A percentile compares a stretch with the other conserved stretches of the same genome.
Conservation (phyloP, 2,113 vertebrate species). For the Thalassarche chlororhynchos region DNA sequence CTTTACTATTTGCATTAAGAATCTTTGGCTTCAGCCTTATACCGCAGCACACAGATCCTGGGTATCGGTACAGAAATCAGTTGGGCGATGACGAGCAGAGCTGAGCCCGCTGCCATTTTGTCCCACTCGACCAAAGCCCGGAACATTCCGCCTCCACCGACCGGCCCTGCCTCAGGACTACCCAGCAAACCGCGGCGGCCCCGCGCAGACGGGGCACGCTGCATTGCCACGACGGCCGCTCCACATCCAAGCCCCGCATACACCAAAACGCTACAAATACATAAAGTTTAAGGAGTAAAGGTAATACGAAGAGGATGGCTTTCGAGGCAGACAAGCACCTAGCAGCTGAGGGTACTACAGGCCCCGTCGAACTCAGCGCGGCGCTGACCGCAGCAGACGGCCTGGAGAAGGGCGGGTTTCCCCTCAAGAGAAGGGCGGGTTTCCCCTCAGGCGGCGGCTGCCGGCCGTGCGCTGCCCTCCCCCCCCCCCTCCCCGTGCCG, state of each 20-base stretch:
- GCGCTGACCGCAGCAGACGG: accelerated
- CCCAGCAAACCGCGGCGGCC: accelerated
- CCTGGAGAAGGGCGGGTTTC: too few relatives aligned
- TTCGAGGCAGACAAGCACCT: accelerated
- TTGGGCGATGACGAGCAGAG: accelerated
- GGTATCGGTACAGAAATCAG: accelerated
- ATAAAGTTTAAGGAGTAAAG: background rate
- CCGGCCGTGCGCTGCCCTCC: background rate
- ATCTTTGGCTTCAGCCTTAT: too few relatives aligned
- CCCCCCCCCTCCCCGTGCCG: too few relatives aligned
- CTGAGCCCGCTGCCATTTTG: background rate
- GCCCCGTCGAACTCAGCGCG: background rate
- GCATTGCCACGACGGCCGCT: background rate
- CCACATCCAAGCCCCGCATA: background rate
- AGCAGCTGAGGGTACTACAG: background rate
- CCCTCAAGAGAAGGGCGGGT: accelerated
- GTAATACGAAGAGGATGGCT: accelerated
- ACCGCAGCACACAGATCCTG: too few relatives aligned
- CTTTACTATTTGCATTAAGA: too few relatives aligned
- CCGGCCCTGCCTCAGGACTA: background rate
- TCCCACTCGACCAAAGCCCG: background rate
- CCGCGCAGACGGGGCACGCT: accelerated
- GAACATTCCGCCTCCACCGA: too few relatives aligned
- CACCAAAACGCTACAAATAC: background rate
- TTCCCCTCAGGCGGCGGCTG: background rate